These are phyloP conservation scores for Anarrhichthys ocellatus DNA, from an alignment of 2,113 vertebrate genomes.

Conservation along the genomic window DNA sequence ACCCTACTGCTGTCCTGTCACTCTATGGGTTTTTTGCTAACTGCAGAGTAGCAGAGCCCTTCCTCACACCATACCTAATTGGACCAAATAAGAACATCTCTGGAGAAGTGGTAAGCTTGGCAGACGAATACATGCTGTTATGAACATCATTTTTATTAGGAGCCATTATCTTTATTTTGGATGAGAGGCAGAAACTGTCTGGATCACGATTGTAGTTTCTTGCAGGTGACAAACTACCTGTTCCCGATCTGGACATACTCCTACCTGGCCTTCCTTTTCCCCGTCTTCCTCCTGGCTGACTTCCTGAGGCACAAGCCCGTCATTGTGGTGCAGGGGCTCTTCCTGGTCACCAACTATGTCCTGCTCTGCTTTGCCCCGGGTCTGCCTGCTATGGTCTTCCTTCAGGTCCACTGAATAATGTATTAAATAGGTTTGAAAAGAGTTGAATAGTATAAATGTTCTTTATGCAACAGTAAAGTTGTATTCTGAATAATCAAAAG, in stretches of 20 bases:
- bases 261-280: slow-evolving; percentile 79
- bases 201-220: slow-evolving; percentile 10
- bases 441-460: background rate
- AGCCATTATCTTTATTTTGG: background rate
- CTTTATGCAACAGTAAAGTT: background rate
- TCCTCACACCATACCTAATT: slow-evolving; percentile 81
- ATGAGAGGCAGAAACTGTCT: background rate
- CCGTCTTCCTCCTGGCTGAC: slow-evolving; percentile 82
- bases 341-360: slow-evolving; percentile 76
- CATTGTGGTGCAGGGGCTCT: slow-evolving; percentile 77
- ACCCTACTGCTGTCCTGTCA: slow-evolving; percentile 77
- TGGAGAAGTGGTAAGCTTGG: slow-evolving; percentile 74
- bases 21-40: slow-evolving; percentile 82
- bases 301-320: slow-evolving; percentile 81
- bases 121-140: background rate
- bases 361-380: slow-evolving; percentile 78
- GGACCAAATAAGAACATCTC: slow-evolving; percentile 83
- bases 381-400: slow-evolving; percentile 73
- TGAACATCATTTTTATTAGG: background rate
- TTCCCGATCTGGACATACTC: slow-evolving; percentile 85
- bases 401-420: slow-evolving; percentile 68
- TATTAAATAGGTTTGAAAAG: background rate
- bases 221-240: slow-evolving; percentile 80
- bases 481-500: background rate
- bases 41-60: slow-evolving; percentile 82